These are phyloP conservation scores for Nomada ferruginata DNA, from an alignment of 2,888 invertebrate species.

Conservation along the genomic window DNA sequence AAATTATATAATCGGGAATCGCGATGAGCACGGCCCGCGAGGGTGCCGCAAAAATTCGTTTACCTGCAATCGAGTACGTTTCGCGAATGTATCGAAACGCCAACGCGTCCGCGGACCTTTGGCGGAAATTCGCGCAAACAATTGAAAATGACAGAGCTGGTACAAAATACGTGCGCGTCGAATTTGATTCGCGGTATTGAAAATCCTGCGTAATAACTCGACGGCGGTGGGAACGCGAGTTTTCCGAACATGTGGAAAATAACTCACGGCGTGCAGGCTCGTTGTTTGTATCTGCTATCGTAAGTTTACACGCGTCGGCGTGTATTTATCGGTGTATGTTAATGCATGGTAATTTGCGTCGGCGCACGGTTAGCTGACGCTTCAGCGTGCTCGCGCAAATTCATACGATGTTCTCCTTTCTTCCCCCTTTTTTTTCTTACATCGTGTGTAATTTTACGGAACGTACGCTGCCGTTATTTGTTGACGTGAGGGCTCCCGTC, in stretches of 20 bases:
- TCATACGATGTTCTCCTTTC: background rate
- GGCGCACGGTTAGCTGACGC: background rate
- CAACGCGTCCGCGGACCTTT: no score
- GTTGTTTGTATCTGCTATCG: conserved; percentile 18
- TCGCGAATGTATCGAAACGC: no score
- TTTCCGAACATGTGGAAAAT: background rate
- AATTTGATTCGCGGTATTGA: no score
- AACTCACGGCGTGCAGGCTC: background rate
- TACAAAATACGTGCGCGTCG: no score
- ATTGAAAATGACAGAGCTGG: no score
- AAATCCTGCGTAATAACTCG: background rate
- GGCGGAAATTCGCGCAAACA: no score
- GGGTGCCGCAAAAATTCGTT: no score
- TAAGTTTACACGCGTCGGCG: conserved; percentile 23
- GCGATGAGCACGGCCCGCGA: background rate
- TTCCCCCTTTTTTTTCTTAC: no score
- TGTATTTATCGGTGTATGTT: conserved; percentile 8
- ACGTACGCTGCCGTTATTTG: background rate
- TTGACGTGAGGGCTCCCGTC: background rate
- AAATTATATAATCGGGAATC: no score
- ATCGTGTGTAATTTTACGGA: background rate
- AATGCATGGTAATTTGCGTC: conserved; percentile 22
- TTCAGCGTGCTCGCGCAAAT: background rate
- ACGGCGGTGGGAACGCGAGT: background rate
- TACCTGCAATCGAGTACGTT: no score